Evolutionary conservation across 2,888 invertebrate species (phyloP), one percentile per base, ranked within the genome.

Genomic region (Rhaphigaster nebulosa): DNA sequence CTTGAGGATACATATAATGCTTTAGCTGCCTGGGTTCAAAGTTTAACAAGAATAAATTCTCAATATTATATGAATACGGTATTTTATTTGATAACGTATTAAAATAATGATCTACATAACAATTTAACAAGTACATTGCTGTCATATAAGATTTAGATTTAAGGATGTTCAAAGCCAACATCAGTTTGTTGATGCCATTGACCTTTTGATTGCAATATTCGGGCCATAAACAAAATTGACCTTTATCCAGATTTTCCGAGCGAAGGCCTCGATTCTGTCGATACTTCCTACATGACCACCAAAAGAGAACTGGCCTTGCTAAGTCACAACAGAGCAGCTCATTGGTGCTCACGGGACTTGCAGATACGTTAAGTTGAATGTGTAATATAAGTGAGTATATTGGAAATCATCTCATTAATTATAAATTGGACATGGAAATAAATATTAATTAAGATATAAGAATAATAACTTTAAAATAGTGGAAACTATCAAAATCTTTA

Each of bases 221-320:
- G 70, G 38, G 20, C 70, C 70, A 76, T 76, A 76, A 76, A 76
- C 70, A 76, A 76, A 76, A 76, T 76, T 76, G 70, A 76, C 70
- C 70, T 76, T 76, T 38, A 76, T 76, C 34, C 20, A 6, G 34
- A 29, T 29, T 76, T 38, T 29, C 4, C 20, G 15, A 18, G 20
- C 0, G 38, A 34, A 65, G 34, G 38, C 3, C 15, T 76, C 70
- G 29, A 29, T 65, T 34, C 1, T 18, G 2, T 65, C 29, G 3
- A 65, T 29, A 18, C 12, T 13, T 60, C n/a, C 0, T 29, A 65
- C 0, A 8, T 23, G 56, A 26, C 18, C 12, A 29, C 15, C 18
- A 65, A 65, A 65, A 29, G 29, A 29, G 65, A 65, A 65, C 29
- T 65, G 65, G 29, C 6, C 29, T 15, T 15, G 6, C 13, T 29